phyloP scores from a whole-genome alignment of 2,888 invertebrate genomes.

The Xanthia icteritia region DNA sequence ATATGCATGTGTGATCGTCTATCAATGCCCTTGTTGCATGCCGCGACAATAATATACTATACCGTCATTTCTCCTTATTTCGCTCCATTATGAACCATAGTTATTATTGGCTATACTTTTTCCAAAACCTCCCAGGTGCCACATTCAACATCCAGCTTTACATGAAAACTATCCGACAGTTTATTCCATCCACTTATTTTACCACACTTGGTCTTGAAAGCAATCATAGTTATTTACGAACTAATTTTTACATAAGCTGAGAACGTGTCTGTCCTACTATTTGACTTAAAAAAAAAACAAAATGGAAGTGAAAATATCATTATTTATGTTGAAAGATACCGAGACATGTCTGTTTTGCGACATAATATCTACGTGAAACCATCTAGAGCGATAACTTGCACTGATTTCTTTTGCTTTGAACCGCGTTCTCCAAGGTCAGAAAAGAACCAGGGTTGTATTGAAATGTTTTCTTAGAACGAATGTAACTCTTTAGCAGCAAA shows the following conservation, averaged over 20 bases:
- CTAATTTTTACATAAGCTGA: slow-evolving; percentile 22
- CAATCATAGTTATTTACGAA: not conserved
- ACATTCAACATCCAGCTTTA: not conserved
- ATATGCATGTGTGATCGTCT: too few species aligned
- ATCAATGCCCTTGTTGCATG: too few species aligned
- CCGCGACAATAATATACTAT: too few species aligned
- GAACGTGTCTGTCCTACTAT: slow-evolving; percentile 49
- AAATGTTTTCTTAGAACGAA: not conserved
- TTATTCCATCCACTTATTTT: not conserved
- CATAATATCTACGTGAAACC: slow-evolving; percentile 47
- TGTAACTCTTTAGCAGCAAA: not conserved
- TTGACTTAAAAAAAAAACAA: slow-evolving; percentile 38
- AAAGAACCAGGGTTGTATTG: not conserved
- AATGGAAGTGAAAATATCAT: slow-evolving; percentile 56
- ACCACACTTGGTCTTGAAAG: not conserved
- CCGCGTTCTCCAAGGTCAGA: slow-evolving; percentile 14
- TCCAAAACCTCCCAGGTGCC: not conserved
- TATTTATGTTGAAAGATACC: slow-evolving; percentile 55
- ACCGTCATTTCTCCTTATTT: not conserved
- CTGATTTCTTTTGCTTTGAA: slow-evolving; percentile 26
- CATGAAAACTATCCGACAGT: not conserved
- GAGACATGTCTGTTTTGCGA: slow-evolving; percentile 56
- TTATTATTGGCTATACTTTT: not conserved
- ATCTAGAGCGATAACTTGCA: slow-evolving; percentile 41
- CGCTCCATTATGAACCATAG: not conserved